Base-by-base conservation (phyloP, 1,140 invertebrate species). In the Micrasema longulum region DNA sequence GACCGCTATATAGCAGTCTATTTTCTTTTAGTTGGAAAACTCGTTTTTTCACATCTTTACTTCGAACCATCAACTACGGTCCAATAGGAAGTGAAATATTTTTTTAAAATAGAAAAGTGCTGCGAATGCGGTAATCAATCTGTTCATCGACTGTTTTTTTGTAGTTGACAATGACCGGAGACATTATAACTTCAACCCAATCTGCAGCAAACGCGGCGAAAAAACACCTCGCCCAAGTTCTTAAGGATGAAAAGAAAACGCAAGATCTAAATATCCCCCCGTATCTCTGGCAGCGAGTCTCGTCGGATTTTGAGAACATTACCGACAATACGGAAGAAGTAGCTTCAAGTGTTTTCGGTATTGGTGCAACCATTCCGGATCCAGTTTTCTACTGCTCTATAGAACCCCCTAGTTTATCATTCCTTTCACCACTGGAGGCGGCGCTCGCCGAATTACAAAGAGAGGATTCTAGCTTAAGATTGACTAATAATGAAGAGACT, bases 311-410 rank as follows among this genome's bases (percentile, higher is more conserved):
- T 20, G 55, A 64, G 14, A 53, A n/a, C 1, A 60, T 66, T 10
- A 1, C 26, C 18, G 18, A 11, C 3, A 41, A 71, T 52, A 26
- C 31, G n/a, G 63, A 71, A 52, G 52, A 45, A n/a, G 50, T 18
- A 7, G 67, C 78, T 73, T 68, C 76, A 4, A 75, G 76, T 18
- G 77, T 82, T 67, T 91, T 87, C 85, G 76, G 86, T 76, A 71
- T 81, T 63, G 90, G 91, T 11, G 85, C 93, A 1, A 86, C 88
- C 48, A 84, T 96, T 69, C 95, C 96, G 0, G 92, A 97, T 77
- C 96, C 97, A 1, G 97, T 99, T 0, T 99, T 98, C 83, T 97
- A 98, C 79, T 99, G 97, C 81, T 95, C 95, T 0, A 92, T 99
- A 60, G 98, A 99, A 85, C 92, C 97, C 0, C 92, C 95, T 0